Conservation (phyloP, 2,888 invertebrate species). For the Heteromurus nitidus region DNA sequence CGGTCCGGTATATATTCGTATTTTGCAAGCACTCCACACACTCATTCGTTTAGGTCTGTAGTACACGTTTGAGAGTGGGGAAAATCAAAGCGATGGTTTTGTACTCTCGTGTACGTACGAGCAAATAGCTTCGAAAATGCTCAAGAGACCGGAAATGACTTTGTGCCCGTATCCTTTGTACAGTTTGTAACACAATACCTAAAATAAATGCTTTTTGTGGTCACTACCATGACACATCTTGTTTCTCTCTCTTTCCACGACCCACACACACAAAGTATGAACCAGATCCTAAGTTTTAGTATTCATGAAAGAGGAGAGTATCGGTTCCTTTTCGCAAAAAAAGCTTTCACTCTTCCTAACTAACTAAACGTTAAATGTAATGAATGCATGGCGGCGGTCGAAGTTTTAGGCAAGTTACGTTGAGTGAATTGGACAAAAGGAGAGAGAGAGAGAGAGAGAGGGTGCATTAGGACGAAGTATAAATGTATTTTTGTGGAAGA, state of each 20-base stretch:
- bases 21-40: not conserved
- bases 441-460: no score
- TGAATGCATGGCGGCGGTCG: not conserved
- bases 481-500: not conserved
- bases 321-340: not conserved
- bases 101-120: no score
- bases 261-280: no score
- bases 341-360: not conserved
- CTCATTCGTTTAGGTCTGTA: not conserved
- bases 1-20: not conserved
- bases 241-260: constrained; percentile 3
- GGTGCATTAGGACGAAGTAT: no score
- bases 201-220: constrained; percentile 14
- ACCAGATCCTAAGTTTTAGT: no score
- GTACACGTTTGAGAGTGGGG: not conserved
- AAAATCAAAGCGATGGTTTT: constrained; percentile 11
- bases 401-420: not conserved
- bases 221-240: constrained; percentile 10
- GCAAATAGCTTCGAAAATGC: constrained; percentile 11
- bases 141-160: constrained; percentile 47
- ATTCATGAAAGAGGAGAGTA: not conserved
- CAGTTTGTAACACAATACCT: constrained; percentile 5
- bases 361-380: constrained; percentile 8
- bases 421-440: not conserved
- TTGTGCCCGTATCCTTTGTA: constrained; percentile 12